Evolutionary conservation across 2,797 vertebrate species (phyloP).

Genomic region (Esox masquinongy): DNA sequence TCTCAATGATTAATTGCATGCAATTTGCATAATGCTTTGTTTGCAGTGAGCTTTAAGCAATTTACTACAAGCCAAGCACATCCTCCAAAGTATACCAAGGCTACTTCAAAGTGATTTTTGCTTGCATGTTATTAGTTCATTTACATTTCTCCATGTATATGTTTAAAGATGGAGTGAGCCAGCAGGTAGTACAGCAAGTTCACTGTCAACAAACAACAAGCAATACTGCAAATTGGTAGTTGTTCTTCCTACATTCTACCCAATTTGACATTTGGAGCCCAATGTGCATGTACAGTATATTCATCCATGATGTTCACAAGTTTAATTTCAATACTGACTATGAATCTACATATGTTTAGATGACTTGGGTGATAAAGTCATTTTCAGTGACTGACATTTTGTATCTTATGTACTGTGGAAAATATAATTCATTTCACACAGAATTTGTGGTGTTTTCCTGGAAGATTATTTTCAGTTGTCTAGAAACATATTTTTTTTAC

Average conservation of each 20-base stretch:
- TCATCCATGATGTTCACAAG: no score
- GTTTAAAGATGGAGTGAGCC: slow-evolving; percentile 16
- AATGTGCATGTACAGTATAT: no score
- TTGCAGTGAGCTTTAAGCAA: slow-evolving; percentile 63
- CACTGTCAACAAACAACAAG: slow-evolving; percentile 17
- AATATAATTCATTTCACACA: no score
- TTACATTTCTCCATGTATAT: slow-evolving; percentile 24
- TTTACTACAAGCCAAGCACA: slow-evolving; percentile 56
- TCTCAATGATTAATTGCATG: slow-evolving; percentile 67
- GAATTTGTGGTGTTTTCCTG: no score
- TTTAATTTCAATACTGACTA: no score
- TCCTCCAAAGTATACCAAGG: slow-evolving; percentile 59
- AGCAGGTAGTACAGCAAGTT: slow-evolving; percentile 14
- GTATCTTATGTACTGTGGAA: no score
- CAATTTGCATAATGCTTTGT: slow-evolving; percentile 75
- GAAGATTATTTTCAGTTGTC: no score
- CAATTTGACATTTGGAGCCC: neutral
- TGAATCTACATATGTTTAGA: no score
- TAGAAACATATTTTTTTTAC: no score
- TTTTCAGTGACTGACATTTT: no score
- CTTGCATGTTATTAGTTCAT: slow-evolving; percentile 27
- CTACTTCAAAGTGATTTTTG: slow-evolving; percentile 61
- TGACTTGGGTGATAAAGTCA: no score
- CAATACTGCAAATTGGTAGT: neutral
- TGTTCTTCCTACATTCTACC: neutral